Conservation (phyloP, 1,140 invertebrate genomes). For the Pseudomyrmex dendroicus region DNA sequence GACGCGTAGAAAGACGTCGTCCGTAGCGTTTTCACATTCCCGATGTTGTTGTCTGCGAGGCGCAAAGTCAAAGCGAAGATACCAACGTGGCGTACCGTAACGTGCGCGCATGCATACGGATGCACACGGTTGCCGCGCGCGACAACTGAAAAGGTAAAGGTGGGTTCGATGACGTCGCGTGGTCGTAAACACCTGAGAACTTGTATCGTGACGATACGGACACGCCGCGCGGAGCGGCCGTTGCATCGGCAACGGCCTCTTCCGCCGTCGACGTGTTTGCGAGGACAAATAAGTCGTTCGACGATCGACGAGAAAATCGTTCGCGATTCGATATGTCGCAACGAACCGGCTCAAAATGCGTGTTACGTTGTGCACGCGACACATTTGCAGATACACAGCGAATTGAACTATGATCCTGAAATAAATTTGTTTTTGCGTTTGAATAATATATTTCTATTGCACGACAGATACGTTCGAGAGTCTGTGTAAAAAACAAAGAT, state of each 20-base stretch:
- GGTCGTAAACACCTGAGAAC: slow-evolving; percentile 66
- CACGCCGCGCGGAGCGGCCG: slow-evolving; percentile 5
- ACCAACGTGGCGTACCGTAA: slow-evolving; percentile 47
- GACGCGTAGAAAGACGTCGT: slow-evolving; percentile 2
- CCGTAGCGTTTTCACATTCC: background rate
- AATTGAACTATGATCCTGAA: background rate
- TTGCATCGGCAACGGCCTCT: slow-evolving; percentile 39
- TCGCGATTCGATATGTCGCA: background rate
- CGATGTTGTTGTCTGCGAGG: slow-evolving; percentile 40
- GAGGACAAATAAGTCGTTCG: slow-evolving; percentile 36
- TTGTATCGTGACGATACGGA: slow-evolving; percentile 50
- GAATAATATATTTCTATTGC: no score
- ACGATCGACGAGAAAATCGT: background rate
- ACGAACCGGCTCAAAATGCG: background rate
- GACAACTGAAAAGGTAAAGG: slow-evolving; percentile 57
- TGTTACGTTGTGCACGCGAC: no score
- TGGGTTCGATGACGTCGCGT: slow-evolving; percentile 65
- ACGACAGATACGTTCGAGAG: no score
- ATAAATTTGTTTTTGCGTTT: background rate
- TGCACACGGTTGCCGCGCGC: background rate
- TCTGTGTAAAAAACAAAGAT: no score
- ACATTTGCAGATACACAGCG: background rate
- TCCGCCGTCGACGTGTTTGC: background rate
- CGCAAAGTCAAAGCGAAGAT: slow-evolving; percentile 33
- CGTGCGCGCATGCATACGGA: slow-evolving; percentile 34